phyloP scores from a whole-genome alignment of 2,113 vertebrate genomes.

The Ovibos moschatus region DNA sequence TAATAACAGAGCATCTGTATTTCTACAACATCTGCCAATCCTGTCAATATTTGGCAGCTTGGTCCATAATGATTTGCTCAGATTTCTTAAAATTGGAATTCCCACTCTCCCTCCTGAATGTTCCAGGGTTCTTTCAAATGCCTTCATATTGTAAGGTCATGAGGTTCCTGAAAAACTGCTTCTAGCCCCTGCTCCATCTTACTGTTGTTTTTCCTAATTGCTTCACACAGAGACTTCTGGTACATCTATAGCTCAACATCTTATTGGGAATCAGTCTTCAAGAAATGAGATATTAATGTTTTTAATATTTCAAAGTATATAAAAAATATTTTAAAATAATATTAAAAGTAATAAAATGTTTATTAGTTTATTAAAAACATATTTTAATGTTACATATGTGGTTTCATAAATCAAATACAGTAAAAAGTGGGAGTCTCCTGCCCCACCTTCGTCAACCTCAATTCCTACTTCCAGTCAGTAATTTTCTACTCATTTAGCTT shows the following conservation, averaged over 20 bases:
- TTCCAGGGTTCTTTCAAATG: background rate
- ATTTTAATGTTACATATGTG: background rate
- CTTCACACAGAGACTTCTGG: background rate
- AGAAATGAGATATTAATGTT: background rate
- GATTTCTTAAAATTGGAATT: conserved; percentile 21
- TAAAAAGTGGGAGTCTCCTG: background rate
- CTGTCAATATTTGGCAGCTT: background rate
- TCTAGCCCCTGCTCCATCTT: rapidly evolving
- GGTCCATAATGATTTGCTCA: background rate
- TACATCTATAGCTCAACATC: background rate
- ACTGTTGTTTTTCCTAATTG: background rate
- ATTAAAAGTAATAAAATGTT: background rate
- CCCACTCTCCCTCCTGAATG: background rate
- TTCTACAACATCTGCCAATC: background rate
- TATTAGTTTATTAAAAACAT: background rate
- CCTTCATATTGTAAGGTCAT: background rate
- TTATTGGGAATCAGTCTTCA: background rate
- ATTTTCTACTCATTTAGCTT: background rate
- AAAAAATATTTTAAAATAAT: background rate
- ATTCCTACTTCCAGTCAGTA: background rate
- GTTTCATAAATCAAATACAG: background rate
- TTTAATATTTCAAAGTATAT: background rate
- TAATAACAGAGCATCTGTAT: background rate
- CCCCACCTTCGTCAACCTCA: background rate
- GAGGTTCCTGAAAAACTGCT: background rate